A percentile compares a stretch with the other conserved stretches of the same genome.
Evolutionary conservation across 2,113 vertebrate genomes (phyloP).

Genomic region (Sporophila hypoxantha): DNA sequence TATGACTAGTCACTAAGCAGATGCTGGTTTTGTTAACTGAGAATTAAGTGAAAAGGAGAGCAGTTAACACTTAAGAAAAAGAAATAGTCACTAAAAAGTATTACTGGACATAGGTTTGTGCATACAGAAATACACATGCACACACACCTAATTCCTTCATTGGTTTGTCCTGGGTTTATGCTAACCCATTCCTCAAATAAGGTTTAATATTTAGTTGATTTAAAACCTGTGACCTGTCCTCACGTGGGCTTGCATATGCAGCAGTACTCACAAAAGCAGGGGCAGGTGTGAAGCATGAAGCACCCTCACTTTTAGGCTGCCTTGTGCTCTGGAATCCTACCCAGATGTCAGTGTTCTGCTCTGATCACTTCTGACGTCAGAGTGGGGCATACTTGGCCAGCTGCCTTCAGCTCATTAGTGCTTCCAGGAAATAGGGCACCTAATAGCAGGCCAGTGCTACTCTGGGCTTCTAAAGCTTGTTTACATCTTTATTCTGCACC

Average conservation of each 20-base stretch:
- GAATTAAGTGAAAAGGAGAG: neutral
- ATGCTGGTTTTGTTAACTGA: neutral
- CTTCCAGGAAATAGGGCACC: conserved; percentile 23
- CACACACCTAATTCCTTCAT: neutral
- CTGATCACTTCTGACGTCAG: conserved; percentile 4
- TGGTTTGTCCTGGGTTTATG: neutral
- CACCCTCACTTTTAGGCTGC: neutral
- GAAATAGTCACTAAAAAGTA: neutral
- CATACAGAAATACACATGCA: neutral
- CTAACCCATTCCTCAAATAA: neutral
- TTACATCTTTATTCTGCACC: neutral
- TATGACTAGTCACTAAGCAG: neutral
- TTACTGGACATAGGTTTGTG: neutral
- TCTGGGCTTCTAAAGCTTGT: neutral
- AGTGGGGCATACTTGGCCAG: neutral
- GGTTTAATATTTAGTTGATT: neutral
- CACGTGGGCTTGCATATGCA: neutral
- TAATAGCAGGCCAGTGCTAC: neutral
- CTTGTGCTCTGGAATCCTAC: neutral
- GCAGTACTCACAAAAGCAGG: neutral
- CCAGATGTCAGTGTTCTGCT: neutral
- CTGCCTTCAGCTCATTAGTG: conserved; percentile 42
- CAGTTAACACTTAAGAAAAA: neutral
- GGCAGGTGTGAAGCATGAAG: neutral
- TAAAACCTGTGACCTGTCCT: neutral